Base-by-base conservation (phyloP, 2,888 invertebrate species). In the Nomada ferruginata region DNA sequence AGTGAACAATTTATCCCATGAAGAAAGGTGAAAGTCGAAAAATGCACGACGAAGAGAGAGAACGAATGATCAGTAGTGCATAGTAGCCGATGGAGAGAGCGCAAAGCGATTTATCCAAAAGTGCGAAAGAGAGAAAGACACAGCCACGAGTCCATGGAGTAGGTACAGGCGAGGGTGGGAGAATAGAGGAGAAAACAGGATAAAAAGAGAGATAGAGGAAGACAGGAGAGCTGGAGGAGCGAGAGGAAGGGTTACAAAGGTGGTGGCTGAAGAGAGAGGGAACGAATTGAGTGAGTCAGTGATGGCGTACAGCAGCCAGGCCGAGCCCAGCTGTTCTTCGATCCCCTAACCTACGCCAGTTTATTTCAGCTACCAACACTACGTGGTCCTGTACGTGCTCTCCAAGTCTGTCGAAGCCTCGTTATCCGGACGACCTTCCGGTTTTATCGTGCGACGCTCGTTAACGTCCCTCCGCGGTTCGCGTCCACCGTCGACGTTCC, bases 261-360 rank as follows among this genome's bases (percentile, higher is more conserved):
- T 13, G 15, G 13, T 3, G 47, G 47, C 47, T 47, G 47, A 47
- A 75, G 74, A 76, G 73, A 72, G 71, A 77, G 65, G 65, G 75
- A 75, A 75, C 75, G 71, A 66, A 79, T 79, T 79, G 87, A 85
- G 88, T 90, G 91, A 91, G 89, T 92, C 91, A 92, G 91, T 90
- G 89, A 90, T 90, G 90, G 90, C 89, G 89, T 87, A 86, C 89
- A 89, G 87, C 90, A 89, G 89, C 89, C 88, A 86, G 85, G 87
- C 88, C 90, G 86, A 90, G 89, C 87, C 92, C 92, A 92, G 92
- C 92, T 91, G 92, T 90, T 91, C 86, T 79, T 87, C 88, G 82
- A 87, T 90, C 89, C 89, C 87, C 85, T 89, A 89, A 90, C 86
- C 89, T 89, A 87, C 87, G 89, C 71, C 88, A 89, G 88, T 91